Evolutionary conservation across 1,140 invertebrate species (phyloP).

Genomic region (Phymorhynchus buccinoides): DNA sequence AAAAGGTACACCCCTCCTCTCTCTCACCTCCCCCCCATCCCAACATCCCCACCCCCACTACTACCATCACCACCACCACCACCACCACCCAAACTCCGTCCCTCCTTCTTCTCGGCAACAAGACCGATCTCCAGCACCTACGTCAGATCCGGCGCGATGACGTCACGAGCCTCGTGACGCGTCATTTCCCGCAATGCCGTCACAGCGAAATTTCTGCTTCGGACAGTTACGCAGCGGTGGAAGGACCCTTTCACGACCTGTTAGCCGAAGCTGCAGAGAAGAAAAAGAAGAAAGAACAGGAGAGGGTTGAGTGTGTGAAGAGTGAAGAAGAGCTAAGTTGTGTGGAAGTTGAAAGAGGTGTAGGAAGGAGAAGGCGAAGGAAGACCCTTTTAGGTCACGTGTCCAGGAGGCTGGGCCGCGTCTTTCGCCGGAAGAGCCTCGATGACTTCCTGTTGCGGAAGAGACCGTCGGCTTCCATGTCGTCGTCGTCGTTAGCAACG

Average conservation of each 20-base stretch:
- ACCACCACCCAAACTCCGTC: constrained; percentile 64
- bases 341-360: no score
- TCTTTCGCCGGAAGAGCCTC: constrained; percentile 45
- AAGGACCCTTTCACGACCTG: constrained; percentile 83
- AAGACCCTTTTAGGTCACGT: constrained; percentile 85
- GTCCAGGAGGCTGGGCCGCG: constrained; percentile 75
- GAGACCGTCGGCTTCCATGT: background rate
- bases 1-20: constrained; percentile 23
- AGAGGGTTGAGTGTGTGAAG: constrained; percentile 75
- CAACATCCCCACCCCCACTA: constrained; percentile 74
- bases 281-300: constrained; percentile 79
- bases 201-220: constrained; percentile 89
- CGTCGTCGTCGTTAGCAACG: no score
- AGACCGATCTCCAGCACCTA: constrained; percentile 85
- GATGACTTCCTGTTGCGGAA: constrained; percentile 28
- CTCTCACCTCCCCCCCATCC: constrained; percentile 75
- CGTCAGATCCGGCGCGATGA: constrained; percentile 84
- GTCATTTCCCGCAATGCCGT: constrained; percentile 80
- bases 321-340: no score
- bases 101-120: constrained; percentile 84
- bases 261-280: constrained; percentile 78
- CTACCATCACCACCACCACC: constrained; percentile 33
- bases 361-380: constrained; percentile 69
- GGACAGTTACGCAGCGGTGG: constrained; percentile 84
- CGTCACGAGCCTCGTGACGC: constrained; percentile 82